These are phyloP conservation scores for Trichacis sp. DNA, from an alignment of 2,888 invertebrate species.

Conservation along the genomic window DNA sequence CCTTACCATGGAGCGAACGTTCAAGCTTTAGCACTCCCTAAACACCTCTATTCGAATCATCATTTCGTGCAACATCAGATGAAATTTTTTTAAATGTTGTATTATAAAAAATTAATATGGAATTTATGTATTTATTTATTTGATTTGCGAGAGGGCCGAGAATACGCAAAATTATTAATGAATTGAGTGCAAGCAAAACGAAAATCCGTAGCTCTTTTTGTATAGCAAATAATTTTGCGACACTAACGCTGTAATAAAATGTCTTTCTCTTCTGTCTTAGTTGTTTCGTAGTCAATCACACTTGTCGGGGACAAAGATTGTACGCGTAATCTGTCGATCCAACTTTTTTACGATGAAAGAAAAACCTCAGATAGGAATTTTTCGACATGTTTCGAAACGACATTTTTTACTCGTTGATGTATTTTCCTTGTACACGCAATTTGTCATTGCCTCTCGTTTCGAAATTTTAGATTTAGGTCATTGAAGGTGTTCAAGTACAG, in stretches of 20 bases:
- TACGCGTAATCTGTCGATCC: constrained; percentile 2
- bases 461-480: constrained; percentile 5
- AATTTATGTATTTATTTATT: constrained; percentile 68
- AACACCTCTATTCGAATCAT: constrained; percentile 43
- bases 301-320: neutral
- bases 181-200: constrained; percentile 12
- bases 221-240: constrained; percentile 23
- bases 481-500: neutral
- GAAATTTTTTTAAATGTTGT: constrained; percentile 67
- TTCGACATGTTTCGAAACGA: constrained; percentile 1
- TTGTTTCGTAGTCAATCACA: neutral
- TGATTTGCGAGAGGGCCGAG: constrained; percentile 48
- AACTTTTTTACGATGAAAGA: neutral
- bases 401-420: constrained; percentile 1
- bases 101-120: constrained; percentile 65
- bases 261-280: neutral
- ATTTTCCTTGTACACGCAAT: neutral
- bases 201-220: constrained; percentile 24
- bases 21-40: constrained; percentile 62
- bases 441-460: neutral
- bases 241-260: too few relatives aligned
- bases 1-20: too few relatives aligned
- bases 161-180: constrained; percentile 57
- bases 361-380: neutral
- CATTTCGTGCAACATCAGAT: constrained; percentile 58